These are phyloP conservation scores for Trypoxylus dichotomus DNA, from an alignment of 1,140 invertebrate genomes.

Conservation along the genomic window DNA sequence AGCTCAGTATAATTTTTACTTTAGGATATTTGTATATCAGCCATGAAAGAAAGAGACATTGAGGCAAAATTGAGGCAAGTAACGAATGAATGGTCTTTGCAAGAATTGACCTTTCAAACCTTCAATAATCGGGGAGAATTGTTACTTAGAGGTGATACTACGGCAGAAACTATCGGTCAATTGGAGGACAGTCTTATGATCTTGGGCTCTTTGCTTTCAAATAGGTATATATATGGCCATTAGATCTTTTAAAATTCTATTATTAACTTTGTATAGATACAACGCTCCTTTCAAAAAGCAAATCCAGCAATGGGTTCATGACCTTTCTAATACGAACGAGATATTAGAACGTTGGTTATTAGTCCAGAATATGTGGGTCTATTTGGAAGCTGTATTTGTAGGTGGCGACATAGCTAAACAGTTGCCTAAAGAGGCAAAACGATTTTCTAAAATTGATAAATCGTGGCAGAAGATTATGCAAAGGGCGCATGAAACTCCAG, in stretches of 20 bases:
- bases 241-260: background rate
- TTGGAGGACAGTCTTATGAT: constrained; percentile 96
- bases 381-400: constrained; percentile 96
- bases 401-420: constrained; percentile 98
- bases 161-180: constrained; percentile 91
- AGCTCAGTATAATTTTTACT: constrained; percentile 37
- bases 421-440: constrained; percentile 90
- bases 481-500: constrained; percentile 89
- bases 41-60: constrained; percentile 97
- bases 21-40: constrained; percentile 94
- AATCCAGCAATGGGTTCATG: constrained; percentile 94
- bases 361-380: constrained; percentile 98
- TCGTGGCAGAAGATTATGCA: constrained; percentile 99
- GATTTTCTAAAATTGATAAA: constrained; percentile 96
- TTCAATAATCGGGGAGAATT: constrained; percentile 96
- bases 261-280: constrained; percentile 65
- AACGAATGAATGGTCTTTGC: constrained; percentile 92
- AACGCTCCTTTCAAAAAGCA: constrained; percentile 96
- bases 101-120: constrained; percentile 90
- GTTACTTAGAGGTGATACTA: constrained; percentile 88
- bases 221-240: constrained; percentile 60
- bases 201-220: constrained; percentile 87
- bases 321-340: constrained; percentile 95
- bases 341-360: constrained; percentile 94
- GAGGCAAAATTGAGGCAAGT: constrained; percentile 94